Evolutionary conservation across 2,113 vertebrate genomes (phyloP).

Genomic region (Chaenogobius annularis): DNA sequence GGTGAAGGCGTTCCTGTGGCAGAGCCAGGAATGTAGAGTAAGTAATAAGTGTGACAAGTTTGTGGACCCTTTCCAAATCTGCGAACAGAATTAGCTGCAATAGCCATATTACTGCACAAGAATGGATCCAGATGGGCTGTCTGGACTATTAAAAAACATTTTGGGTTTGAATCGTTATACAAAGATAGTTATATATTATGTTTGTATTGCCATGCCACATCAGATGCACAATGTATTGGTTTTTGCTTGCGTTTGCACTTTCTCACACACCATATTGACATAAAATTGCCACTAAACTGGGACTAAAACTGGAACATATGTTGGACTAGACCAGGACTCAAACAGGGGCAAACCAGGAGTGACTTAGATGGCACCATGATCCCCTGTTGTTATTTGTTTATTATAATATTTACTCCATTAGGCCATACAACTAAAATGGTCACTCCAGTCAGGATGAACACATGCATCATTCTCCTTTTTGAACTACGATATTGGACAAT

Average conservation of each 20-base stretch:
- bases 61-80: constrained; percentile 17
- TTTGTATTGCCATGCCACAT: not conserved
- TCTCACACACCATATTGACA: not conserved
- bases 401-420: not conserved
- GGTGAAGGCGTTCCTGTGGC: constrained; percentile 62
- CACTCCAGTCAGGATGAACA: not conserved
- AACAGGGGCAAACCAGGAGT: no score
- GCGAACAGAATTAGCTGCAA: constrained; percentile 16
- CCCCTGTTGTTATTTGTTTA: no score
- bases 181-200: not conserved
- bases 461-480: not conserved
- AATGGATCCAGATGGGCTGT: constrained; percentile 27
- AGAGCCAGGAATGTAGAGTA: constrained; percentile 32
- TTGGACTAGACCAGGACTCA: not conserved
- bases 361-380: no score
- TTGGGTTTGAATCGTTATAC: not conserved
- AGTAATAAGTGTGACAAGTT: constrained; percentile 15
- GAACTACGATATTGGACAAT: not conserved
- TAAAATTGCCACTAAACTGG: not conserved
- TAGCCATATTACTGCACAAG: constrained; percentile 6
- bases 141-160: not conserved
- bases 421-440: not conserved
- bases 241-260: no score
- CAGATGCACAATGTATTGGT: not conserved
- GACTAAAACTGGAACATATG: not conserved